phyloP scores from a whole-genome alignment of 2,113 vertebrate species.

The Toxotes chatareus region DNA sequence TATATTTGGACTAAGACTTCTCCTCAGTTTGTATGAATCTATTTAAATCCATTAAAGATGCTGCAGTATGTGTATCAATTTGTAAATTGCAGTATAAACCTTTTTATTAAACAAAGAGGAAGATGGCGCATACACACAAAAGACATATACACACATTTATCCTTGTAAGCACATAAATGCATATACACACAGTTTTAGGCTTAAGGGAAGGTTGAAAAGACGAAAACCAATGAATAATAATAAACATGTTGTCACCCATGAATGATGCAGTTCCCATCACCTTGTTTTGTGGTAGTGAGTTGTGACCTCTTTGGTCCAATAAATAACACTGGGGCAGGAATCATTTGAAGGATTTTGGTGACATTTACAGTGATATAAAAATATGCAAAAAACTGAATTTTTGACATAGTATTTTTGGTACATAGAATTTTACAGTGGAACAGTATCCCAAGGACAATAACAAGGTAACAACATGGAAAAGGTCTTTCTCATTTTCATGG shows the following conservation, averaged over 20 bases:
- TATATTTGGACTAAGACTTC: no score
- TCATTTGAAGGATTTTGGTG: neutral
- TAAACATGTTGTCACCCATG: slow-evolving; percentile 1
- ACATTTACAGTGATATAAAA: neutral
- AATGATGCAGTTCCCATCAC: slow-evolving; percentile 1
- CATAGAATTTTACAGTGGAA: neutral
- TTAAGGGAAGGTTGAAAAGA: neutral
- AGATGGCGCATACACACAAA: neutral
- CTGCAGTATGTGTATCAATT: neutral
- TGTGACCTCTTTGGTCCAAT: neutral
- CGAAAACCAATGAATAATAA: slow-evolving; percentile 13
- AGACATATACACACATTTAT: neutral
- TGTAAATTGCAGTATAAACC: neutral
- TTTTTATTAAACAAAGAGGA: neutral
- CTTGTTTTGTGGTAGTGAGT: neutral
- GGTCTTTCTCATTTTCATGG: slow-evolving; percentile 14
- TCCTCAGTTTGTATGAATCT: no score
- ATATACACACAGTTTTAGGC: neutral
- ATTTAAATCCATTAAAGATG: neutral
- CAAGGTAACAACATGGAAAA: neutral
- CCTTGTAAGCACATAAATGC: neutral
- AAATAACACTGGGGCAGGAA: no score
- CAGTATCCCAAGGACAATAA: neutral
- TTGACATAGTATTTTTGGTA: neutral
- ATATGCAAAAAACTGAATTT: no score